Evolutionary conservation across 2,797 vertebrate genomes (phyloP).

Genomic region (Sebastes itinus): DNA sequence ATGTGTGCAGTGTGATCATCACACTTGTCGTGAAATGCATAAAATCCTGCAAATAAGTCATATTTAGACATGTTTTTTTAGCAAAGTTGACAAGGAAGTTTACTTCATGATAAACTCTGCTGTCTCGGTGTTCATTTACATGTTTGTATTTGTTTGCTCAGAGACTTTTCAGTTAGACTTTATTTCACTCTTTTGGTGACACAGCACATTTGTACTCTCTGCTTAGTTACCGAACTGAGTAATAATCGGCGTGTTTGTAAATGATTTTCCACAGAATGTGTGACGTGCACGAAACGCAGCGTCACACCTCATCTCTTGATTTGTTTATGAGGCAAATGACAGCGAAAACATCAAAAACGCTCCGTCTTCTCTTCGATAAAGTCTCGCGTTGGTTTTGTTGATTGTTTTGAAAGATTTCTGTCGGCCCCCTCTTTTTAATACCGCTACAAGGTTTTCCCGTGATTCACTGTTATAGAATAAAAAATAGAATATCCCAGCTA

Average conservation of each 20-base stretch:
- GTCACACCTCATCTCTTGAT: slow-evolving; percentile 18
- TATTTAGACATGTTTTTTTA: slow-evolving; percentile 10
- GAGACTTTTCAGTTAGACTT: slow-evolving; percentile 20
- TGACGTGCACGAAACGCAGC: background rate
- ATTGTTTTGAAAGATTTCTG: slow-evolving; percentile 46
- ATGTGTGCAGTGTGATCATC: slow-evolving; percentile 54
- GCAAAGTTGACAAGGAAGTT: background rate
- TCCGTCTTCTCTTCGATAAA: slow-evolving; percentile 1
- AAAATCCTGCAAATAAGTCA: slow-evolving; percentile 47
- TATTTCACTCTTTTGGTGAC: slow-evolving; percentile 29
- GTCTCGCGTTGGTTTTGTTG: slow-evolving; percentile 33
- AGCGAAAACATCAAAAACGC: slow-evolving; percentile 12
- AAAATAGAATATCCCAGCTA: slow-evolving; percentile 59
- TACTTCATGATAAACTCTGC: slow-evolving; percentile 7
- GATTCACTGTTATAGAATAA: slow-evolving; percentile 54
- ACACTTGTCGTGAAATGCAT: slow-evolving; percentile 49
- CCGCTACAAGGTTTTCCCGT: slow-evolving; percentile 43
- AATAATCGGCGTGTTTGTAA: slow-evolving; percentile 30
- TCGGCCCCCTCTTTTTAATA: slow-evolving; percentile 49
- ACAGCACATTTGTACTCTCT: slow-evolving; percentile 12
- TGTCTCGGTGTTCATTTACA: slow-evolving; percentile 18
- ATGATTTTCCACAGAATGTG: slow-evolving; percentile 3
- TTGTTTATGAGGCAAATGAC: slow-evolving; percentile 15
- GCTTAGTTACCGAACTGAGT: slow-evolving; percentile 12
- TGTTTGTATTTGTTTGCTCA: slow-evolving; percentile 20